Conservation (phyloP, 2,113 vertebrate species). For the Anhinga anhinga region DNA sequence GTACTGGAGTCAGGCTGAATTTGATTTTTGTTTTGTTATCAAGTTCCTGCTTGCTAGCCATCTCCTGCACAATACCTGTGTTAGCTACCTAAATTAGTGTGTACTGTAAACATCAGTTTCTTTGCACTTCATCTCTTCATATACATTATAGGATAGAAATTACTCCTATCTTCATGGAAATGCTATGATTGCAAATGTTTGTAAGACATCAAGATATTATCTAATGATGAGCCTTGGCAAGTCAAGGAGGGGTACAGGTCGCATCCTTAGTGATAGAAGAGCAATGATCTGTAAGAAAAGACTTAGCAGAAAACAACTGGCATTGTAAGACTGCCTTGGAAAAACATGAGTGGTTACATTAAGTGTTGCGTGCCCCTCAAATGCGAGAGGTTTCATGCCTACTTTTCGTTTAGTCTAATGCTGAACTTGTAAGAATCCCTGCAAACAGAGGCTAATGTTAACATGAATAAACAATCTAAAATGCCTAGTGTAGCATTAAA, state of each 20-base stretch:
- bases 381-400: neutral
- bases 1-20: neutral
- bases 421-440: neutral
- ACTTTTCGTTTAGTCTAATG: neutral
- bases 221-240: neutral
- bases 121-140: neutral
- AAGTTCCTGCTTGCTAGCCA: neutral
- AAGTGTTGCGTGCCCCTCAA: neutral
- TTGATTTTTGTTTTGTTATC: neutral
- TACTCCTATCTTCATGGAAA: neutral
- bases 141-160: neutral
- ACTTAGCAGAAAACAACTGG: neutral
- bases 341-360: neutral
- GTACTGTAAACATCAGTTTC: neutral
- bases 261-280: neutral
- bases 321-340: neutral
- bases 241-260: neutral
- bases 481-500: neutral
- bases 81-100: neutral
- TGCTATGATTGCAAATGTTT: neutral
- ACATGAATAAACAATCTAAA: neutral
- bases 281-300: neutral
- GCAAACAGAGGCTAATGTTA: neutral
- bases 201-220: neutral
- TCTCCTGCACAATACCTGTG: neutral